A percentile compares a stretch with the other conserved stretches of the same genome.
These are phyloP conservation scores for Panagrolaimus sp. DNA, from an alignment of 1,140 invertebrate genomes.

Conservation along the genomic window DNA sequence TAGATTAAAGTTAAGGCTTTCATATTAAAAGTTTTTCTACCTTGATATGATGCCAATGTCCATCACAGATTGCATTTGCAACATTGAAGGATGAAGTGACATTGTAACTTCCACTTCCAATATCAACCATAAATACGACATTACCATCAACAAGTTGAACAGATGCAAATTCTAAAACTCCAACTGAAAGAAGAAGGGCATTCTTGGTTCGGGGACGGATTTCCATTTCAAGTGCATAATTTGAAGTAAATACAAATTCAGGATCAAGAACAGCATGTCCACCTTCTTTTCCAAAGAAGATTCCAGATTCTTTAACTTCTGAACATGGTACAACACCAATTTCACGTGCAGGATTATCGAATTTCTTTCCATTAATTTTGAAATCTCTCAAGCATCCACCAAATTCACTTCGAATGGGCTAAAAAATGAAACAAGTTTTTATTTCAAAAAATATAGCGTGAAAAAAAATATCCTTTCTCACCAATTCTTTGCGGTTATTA, in stretches of 20 bases:
- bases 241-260: slow-evolving; percentile 63
- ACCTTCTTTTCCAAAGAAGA: slow-evolving; percentile 75
- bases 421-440: neutral
- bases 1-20: neutral
- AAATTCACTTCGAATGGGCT: slow-evolving; percentile 66
- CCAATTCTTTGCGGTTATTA: slow-evolving; percentile 1
- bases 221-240: slow-evolving; percentile 76
- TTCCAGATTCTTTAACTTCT: slow-evolving; percentile 75
- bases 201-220: slow-evolving; percentile 77
- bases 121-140: slow-evolving; percentile 74
- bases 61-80: slow-evolving; percentile 76
- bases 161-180: slow-evolving; percentile 75
- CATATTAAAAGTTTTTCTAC: slow-evolving; percentile 61
- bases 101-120: slow-evolving; percentile 73
- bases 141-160: slow-evolving; percentile 79
- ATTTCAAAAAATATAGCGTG: too few species aligned
- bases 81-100: slow-evolving; percentile 70
- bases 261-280: slow-evolving; percentile 66
- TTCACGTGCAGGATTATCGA: slow-evolving; percentile 65
- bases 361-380: slow-evolving; percentile 67
- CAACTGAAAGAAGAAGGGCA: slow-evolving; percentile 72
- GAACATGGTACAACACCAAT: slow-evolving; percentile 73
- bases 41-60: slow-evolving; percentile 84
- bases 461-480: neutral
- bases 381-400: slow-evolving; percentile 80